phyloP scores from a whole-genome alignment of 2,113 vertebrate genomes.

The Mustelus asterias region DNA sequence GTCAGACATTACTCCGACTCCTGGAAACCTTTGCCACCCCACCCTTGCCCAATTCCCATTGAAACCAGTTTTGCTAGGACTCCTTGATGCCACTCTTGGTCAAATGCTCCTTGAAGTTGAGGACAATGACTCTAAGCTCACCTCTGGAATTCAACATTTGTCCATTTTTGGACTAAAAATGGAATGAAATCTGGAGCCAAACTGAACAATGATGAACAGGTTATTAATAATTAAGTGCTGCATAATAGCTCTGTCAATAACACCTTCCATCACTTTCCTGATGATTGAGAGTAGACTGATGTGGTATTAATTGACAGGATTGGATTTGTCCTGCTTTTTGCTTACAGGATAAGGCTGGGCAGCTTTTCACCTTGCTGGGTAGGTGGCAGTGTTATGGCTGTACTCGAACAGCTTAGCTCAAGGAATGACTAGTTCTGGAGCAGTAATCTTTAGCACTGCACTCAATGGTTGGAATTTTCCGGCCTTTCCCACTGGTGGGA shows the following conservation, averaged over 20 bases:
- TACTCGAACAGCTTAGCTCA: neutral
- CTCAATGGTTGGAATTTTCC: neutral
- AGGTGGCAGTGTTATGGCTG: neutral
- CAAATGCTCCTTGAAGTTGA: neutral
- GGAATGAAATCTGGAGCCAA: neutral
- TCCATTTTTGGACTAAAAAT: neutral
- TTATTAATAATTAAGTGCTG: neutral
- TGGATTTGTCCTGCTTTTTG: neutral
- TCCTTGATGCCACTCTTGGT: neutral
- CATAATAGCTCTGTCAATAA: neutral
- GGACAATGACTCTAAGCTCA: neutral
- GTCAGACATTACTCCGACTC: neutral
- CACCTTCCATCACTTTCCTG: neutral
- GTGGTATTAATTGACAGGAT: neutral
- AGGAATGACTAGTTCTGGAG: neutral
- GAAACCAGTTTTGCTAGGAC: neutral
- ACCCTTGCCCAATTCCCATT: neutral
- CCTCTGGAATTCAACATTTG: neutral
- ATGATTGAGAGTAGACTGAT: neutral
- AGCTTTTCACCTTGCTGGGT: neutral
- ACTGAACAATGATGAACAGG: neutral
- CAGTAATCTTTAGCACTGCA: neutral
- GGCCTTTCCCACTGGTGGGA: too few species aligned
- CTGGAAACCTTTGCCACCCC: neutral
- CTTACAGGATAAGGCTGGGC: neutral